Evolutionary conservation across 2,888 invertebrate genomes (phyloP).

Genomic region (Rhyacophila evoluta): DNA sequence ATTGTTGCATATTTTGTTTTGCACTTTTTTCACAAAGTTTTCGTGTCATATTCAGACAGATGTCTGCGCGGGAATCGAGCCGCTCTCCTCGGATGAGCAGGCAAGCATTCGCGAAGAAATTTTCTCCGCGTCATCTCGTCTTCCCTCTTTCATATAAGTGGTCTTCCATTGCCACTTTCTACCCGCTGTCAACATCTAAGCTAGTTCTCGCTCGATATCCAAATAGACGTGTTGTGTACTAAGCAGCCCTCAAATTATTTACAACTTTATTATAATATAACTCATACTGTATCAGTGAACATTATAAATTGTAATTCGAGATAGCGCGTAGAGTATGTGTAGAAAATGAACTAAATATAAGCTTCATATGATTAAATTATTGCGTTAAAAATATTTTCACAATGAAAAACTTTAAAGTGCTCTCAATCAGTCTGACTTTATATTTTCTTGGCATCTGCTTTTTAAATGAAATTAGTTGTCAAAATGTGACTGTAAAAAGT

Average conservation of each 20-base stretch:
- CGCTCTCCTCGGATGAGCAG: constrained; percentile 36
- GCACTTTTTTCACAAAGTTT: background rate
- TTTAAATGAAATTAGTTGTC: background rate
- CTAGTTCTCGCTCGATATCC: background rate
- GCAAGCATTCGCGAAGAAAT: constrained; percentile 37
- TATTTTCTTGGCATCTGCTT: background rate
- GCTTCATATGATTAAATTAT: no score
- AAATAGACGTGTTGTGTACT: background rate
- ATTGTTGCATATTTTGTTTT: background rate
- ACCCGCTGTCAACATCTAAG: constrained; percentile 13
- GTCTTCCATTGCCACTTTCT: constrained; percentile 46
- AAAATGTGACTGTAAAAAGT: background rate
- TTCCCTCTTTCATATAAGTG: constrained; percentile 33
- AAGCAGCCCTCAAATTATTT: background rate
- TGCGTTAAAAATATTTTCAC: background rate
- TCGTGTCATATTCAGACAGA: background rate
- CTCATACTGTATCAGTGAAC: no score
- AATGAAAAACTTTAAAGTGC: background rate
- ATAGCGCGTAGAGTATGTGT: no score
- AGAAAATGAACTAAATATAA: no score
- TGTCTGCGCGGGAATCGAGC: constrained; percentile 6
- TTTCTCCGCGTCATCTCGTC: constrained; percentile 51
- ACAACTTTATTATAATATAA: no score
- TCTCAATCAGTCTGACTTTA: background rate
- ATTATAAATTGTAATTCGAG: no score